Conservation (phyloP, 2,113 vertebrate genomes). For the Urocolius indicus region DNA sequence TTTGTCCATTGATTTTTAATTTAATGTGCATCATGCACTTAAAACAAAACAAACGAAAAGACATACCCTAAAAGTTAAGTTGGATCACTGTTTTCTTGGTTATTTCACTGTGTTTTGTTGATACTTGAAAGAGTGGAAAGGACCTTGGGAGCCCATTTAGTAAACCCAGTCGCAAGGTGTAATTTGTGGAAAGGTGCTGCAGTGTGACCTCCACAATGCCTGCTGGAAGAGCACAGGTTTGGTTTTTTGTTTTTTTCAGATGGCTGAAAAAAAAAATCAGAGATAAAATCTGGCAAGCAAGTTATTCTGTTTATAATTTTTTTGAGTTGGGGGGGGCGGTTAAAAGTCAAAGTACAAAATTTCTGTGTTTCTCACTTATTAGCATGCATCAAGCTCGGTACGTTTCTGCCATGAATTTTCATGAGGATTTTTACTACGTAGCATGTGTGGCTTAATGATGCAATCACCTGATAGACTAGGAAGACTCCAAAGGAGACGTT, state of each 20-base stretch:
- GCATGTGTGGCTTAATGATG: conserved; percentile 82
- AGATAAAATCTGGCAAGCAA: neutral
- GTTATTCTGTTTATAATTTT: conserved; percentile 24
- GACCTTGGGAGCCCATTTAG: neutral
- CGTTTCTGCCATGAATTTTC: conserved; percentile 81
- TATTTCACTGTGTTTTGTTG: neutral
- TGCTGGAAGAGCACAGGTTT: neutral
- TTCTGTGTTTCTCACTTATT: conserved; percentile 50
- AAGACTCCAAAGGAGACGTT: conserved; percentile 79
- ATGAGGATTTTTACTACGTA: conserved; percentile 82
- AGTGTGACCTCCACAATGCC: neutral
- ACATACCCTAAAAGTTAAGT: neutral
- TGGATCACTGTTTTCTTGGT: neutral
- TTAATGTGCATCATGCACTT: neutral
- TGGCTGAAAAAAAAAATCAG: neutral
- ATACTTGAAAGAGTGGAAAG: neutral
- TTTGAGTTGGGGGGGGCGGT: neutral
- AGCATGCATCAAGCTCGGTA: conserved; percentile 66
- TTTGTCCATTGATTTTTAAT: neutral
- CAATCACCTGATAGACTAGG: conserved; percentile 80
- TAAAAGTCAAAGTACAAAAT: conserved; percentile 55
- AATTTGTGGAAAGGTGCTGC: neutral
- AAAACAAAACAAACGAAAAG: neutral
- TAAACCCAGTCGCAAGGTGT: neutral
- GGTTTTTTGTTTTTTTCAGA: neutral